Conservation (phyloP, 1,140 invertebrate genomes). For the Drosophila carrolli region DNA sequence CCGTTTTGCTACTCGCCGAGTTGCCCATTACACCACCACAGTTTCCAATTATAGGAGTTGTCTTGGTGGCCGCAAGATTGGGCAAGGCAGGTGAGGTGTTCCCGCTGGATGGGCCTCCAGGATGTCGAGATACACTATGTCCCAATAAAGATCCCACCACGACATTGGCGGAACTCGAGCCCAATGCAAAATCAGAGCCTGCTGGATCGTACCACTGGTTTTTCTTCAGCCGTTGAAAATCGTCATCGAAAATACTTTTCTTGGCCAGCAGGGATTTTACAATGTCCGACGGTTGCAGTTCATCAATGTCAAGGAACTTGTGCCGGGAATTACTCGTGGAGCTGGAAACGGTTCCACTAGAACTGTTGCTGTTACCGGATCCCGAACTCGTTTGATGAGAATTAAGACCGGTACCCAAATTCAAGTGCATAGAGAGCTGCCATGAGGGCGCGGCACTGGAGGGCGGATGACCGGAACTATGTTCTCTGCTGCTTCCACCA, state of each 20-base stretch:
- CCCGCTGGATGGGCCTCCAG: constrained; percentile 49
- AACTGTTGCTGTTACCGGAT: constrained; percentile 73
- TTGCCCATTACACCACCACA: constrained; percentile 31
- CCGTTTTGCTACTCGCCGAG: constrained; percentile 49
- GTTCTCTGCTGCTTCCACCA: constrained; percentile 86
- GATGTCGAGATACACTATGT: constrained; percentile 16
- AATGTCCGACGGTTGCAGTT: constrained; percentile 96
- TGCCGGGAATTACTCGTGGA: constrained; percentile 87
- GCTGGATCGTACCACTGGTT: constrained; percentile 93
- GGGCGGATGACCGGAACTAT: constrained; percentile 37
- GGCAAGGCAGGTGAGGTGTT: constrained; percentile 80
- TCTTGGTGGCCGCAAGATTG: constrained; percentile 79
- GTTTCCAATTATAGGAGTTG: constrained; percentile 68
- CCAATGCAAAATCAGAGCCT: constrained; percentile 47
- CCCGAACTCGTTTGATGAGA: constrained; percentile 57
- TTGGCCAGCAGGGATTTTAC: constrained; percentile 96
- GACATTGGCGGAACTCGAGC: constrained; percentile 29
- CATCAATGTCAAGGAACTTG: constrained; percentile 89
- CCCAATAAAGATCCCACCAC: constrained; percentile 5
- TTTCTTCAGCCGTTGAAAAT: constrained; percentile 96
- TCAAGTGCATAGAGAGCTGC: constrained; percentile 73
- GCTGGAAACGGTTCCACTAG: constrained; percentile 66
- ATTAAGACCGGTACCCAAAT: constrained; percentile 36
- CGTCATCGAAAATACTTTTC: constrained; percentile 97
- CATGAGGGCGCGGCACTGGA: constrained; percentile 60